A percentile compares a stretch with the other conserved stretches of the same genome.
Conservation (phyloP, 2,797 vertebrate species). For the Sebastes wilsoni region DNA sequence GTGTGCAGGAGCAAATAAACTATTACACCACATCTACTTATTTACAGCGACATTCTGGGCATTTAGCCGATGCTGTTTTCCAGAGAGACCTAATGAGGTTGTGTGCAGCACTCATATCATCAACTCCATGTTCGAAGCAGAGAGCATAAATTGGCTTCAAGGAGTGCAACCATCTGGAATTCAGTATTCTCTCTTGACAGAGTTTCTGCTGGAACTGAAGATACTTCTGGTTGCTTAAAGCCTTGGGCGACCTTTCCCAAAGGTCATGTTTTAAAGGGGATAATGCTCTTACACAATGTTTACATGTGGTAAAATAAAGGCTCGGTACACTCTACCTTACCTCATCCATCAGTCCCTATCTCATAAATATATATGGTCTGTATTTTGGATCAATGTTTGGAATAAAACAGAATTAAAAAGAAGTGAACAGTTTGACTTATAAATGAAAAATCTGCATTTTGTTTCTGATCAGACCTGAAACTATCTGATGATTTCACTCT, state of each 20-base stretch:
- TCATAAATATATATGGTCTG: not conserved
- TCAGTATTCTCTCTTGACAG: slow-evolving; percentile 10
- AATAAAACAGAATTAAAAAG: not conserved
- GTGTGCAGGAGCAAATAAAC: not conserved
- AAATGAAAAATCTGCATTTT: not conserved
- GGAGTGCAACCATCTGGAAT: slow-evolving; percentile 42
- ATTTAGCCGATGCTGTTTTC: slow-evolving; percentile 3
- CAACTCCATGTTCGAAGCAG: not conserved
- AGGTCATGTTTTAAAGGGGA: not conserved
- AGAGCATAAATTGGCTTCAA: slow-evolving; percentile 32
- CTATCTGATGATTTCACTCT: not conserved
- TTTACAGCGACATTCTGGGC: not conserved
- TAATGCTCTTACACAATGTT: not conserved
- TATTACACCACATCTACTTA: not conserved
- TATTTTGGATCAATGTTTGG: not conserved
- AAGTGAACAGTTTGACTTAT: not conserved
- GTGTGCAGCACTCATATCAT: not conserved
- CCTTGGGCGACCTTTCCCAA: not conserved
- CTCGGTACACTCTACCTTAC: not conserved
- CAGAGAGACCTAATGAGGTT: not conserved
- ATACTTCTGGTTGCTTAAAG: slow-evolving; percentile 14
- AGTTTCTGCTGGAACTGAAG: not conserved
- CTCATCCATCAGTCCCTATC: not conserved
- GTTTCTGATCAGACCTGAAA: not conserved
- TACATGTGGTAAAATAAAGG: not conserved